These are phyloP conservation scores for Nothocercus julius DNA, from an alignment of 2,113 vertebrate species.

Conservation along the genomic window DNA sequence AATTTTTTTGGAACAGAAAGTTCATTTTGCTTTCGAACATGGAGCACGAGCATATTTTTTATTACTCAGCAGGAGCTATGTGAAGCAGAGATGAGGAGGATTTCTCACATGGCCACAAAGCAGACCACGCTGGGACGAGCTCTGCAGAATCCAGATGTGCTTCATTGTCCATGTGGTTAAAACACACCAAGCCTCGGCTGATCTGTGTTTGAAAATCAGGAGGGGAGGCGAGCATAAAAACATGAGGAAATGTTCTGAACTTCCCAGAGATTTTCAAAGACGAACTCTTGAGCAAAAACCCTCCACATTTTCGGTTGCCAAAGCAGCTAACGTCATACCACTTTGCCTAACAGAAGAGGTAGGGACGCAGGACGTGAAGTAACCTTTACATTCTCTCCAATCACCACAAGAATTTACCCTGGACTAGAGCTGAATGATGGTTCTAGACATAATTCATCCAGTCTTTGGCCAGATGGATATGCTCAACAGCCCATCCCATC, in stretches of 20 bases:
- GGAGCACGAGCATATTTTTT: not conserved
- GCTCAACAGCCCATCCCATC: not conserved
- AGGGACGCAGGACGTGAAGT: not conserved
- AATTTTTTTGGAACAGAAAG: not conserved
- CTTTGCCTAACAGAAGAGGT: not conserved
- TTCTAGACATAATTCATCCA: not conserved
- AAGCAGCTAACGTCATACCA: rapidly evolving
- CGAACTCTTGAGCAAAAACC: not conserved
- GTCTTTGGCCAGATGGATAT: not conserved
- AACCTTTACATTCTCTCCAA: not conserved
- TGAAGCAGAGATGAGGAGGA: not conserved
- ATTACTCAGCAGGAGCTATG: not conserved
- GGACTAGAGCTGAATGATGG: not conserved
- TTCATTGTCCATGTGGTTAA: not conserved
- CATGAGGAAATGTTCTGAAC: not conserved
- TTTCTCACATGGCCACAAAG: not conserved
- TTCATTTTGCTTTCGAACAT: not conserved
- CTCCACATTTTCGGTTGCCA: not conserved
- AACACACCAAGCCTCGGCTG: not conserved
- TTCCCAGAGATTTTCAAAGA: not conserved
- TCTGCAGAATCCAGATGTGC: not conserved
- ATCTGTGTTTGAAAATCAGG: not conserved
- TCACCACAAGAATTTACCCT: not conserved
- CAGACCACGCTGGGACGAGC: not conserved
- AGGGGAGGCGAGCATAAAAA: not conserved